phyloP scores from a whole-genome alignment of 2,888 invertebrate genomes.

The Trachelus stipa region DNA sequence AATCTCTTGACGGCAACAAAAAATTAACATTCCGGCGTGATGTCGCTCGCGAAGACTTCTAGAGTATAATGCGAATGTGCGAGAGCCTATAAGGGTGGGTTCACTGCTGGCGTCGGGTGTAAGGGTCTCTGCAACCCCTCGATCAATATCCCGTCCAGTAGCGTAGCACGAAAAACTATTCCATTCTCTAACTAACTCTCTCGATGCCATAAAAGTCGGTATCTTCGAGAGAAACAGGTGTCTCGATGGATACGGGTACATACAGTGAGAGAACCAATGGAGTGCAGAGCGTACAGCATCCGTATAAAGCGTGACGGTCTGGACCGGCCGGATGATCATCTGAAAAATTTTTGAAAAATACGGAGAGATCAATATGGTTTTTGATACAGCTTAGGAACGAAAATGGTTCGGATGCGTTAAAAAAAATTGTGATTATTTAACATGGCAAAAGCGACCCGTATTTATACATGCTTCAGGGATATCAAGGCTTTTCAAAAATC shows the following conservation, averaged over 20 bases:
- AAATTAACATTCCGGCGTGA: conserved; percentile 32
- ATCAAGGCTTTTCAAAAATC: no score
- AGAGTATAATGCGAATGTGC: conserved; percentile 35
- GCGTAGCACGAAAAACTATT: conserved; percentile 54
- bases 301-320: neutral
- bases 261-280: neutral
- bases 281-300: neutral
- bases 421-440: no score
- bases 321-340: neutral
- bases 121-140: conserved; percentile 51
- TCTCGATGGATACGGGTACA: neutral
- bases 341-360: neutral
- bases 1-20: conserved; percentile 12
- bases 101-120: conserved; percentile 40
- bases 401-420: no score
- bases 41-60: conserved; percentile 23
- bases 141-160: conserved; percentile 59
- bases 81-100: conserved; percentile 46
- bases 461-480: no score
- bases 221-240: neutral
- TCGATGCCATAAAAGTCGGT: neutral
- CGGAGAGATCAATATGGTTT: no score
- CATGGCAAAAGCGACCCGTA: no score
- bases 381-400: no score
- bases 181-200: conserved; percentile 10